Base-by-base conservation (phyloP, 2,888 invertebrate species). In the Caenorhabditis sp. region DNA sequence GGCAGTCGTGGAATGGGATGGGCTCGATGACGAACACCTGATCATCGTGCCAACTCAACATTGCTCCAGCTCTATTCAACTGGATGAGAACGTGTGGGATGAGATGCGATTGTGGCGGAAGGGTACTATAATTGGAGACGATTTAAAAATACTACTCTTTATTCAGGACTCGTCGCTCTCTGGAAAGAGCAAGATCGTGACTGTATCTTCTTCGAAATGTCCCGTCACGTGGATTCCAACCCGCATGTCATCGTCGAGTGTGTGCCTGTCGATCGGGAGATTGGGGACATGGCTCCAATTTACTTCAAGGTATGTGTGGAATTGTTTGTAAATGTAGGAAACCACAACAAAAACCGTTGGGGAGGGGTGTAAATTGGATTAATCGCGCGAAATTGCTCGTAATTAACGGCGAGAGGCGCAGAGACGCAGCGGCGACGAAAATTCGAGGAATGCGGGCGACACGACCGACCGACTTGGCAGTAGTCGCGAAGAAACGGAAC, bases 1-100 rank as follows among this genome's bases (percentile, higher is more conserved):
- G 86, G 94, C 95, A 85, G 92, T 98, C 72, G 97, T 98, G 1
- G 93, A 94, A 69, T 94, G 94, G 90, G 94, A 95, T 89, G 96
- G 97, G 0, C 93, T 98, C 79, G 95, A 95, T 2, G 94, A 94
- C 70, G 95, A 96, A 0, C 98, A 98, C 91, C 98, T 94, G 85
- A 93, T 96, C 62, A 95, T 99, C 88, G 94, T 95, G 1, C 96
- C 97, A 50, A 82, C 80, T 3, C 98, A 98, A 92, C 93, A 94
- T 0, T 92, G 95, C 1, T 95, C 96, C 1, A 95, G 96, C 92
- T 94, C 95, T 44, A 96, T 96, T 0, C 94, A 95, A 84, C 91
- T 97, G 51, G 98, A 98, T 93, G 98, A 98, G 93, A 96, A 98
- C 93, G 95, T 96, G 58, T 98, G 96, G 96, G 94, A 94, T 77